phyloP scores from a whole-genome alignment of 2,797 vertebrate species.

The Petrocephalus schoutedeni region DNA sequence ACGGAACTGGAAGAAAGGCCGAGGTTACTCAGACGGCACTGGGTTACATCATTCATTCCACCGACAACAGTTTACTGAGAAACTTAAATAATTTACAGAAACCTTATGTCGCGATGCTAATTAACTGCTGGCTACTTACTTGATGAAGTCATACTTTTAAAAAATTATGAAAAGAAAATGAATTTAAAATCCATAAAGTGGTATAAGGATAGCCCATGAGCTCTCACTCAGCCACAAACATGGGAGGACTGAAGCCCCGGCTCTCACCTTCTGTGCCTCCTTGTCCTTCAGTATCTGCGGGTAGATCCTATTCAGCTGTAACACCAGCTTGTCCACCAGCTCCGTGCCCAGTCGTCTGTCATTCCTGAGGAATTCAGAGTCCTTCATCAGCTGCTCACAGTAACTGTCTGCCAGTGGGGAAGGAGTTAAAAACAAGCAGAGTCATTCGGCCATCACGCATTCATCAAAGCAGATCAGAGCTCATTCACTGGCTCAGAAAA shows the following conservation, averaged over 20 bases:
- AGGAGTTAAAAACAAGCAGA: neutral
- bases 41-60: neutral
- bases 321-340: conserved; percentile 83
- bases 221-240: neutral
- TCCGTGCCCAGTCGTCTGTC: conserved; percentile 76
- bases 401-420: conserved; percentile 60
- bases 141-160: neutral
- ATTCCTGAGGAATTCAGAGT: conserved; percentile 71
- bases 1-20: conserved; percentile 68
- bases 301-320: conserved; percentile 95
- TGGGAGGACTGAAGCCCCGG: neutral
- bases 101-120: neutral
- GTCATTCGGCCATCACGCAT: neutral
- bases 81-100: neutral
- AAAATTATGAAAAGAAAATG: neutral
- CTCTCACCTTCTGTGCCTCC: conserved; percentile 83
- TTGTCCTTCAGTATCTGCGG: conserved; percentile 92
- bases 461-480: neutral
- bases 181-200: neutral
- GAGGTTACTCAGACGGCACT: neutral
- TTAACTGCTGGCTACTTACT: neutral
- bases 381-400: conserved; percentile 76
- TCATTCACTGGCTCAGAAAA: neutral
- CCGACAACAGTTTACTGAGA: neutral
- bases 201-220: neutral